Evolutionary conservation across 2,797 vertebrate genomes (phyloP).

Genomic region (Anolis apletophallus): DNA sequence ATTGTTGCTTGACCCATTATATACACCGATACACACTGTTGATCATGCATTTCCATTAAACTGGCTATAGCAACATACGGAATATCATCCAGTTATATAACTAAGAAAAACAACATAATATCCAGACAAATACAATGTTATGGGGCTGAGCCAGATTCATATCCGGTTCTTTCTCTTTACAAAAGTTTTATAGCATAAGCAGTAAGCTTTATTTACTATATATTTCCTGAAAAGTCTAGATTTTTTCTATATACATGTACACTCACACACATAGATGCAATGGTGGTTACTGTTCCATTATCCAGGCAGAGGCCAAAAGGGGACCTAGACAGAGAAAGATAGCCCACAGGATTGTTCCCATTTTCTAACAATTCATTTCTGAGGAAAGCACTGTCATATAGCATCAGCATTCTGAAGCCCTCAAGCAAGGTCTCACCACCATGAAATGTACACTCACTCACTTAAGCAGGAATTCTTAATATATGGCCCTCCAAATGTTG

Average conservation of each 20-base stretch:
- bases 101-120: conserved; percentile 10
- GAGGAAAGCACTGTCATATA: not conserved
- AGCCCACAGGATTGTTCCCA: not conserved
- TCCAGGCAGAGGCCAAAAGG: too few relatives aligned
- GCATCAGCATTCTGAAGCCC: not conserved
- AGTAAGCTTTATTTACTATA: rapidly evolving
- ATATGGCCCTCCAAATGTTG: not conserved
- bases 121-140: conserved; percentile 27
- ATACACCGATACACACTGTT: not conserved
- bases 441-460: too few relatives aligned
- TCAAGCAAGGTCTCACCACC: too few relatives aligned
- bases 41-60: conserved; percentile 11
- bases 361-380: not conserved
- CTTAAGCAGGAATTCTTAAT: not conserved
- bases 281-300: too few relatives aligned
- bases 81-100: conserved; percentile 8
- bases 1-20: not conserved
- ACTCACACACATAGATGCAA: not conserved
- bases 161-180: rapidly evolving
- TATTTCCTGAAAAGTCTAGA: not conserved
- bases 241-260: not conserved
- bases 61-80: not conserved
- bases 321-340: too few relatives aligned
- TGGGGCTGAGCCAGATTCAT: rapidly evolving
- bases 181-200: not conserved